Conservation (phyloP, 92 coral and sea anemone species). For the Ricordea florida region DNA sequence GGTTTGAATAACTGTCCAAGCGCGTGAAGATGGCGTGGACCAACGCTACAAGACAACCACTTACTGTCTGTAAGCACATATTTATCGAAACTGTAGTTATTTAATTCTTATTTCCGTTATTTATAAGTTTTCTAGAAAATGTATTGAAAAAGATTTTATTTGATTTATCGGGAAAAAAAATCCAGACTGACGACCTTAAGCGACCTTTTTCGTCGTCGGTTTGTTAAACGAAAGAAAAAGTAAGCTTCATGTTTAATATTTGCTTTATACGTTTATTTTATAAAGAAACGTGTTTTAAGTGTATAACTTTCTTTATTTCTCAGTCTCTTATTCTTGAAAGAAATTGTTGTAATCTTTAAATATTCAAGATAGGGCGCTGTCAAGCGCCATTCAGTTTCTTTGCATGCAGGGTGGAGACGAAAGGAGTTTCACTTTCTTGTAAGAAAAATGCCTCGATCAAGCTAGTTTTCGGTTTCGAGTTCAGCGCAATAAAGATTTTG, state of each 20-base stretch:
- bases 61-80: conserved; percentile 8
- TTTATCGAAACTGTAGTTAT: not conserved
- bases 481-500: too few relatives aligned
- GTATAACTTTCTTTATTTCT: not conserved
- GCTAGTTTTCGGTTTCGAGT: too few relatives aligned
- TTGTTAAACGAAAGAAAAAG: too few relatives aligned
- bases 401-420: too few relatives aligned
- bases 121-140: too few relatives aligned
- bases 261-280: too few relatives aligned
- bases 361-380: conserved; percentile 11
- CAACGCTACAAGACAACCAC: conserved; percentile 8
- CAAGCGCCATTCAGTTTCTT: not conserved
- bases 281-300: not conserved
- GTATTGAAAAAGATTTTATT: too few relatives aligned
- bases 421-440: not conserved
- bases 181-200: too few relatives aligned
- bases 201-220: too few relatives aligned
- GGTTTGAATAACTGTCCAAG: not conserved
- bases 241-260: too few relatives aligned
- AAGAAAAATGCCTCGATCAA: too few relatives aligned
- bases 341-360: not conserved
- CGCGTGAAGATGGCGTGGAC: conserved; percentile 34
- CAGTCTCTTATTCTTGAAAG: not conserved
- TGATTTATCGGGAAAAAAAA: too few relatives aligned
- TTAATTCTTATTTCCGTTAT: not conserved